Percentiles rank a stretch among this genome's conserved stretches.
Evolutionary conservation across 2,888 invertebrate genomes (phyloP).

Genomic region (Perdita meconis): DNA sequence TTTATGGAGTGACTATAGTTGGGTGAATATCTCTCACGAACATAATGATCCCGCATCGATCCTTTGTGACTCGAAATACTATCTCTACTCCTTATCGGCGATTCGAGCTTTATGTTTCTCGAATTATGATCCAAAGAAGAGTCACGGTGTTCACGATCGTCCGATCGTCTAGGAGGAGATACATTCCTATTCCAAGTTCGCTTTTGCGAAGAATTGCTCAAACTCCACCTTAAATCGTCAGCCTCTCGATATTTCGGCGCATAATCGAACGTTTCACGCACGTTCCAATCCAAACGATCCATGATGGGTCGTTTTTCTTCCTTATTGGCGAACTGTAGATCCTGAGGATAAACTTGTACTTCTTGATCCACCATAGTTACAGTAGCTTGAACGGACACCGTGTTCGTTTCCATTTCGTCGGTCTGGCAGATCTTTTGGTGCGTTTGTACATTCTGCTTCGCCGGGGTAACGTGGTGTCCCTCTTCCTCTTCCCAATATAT

Average conservation of each 20-base stretch:
- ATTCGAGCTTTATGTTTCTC: slow-evolving; percentile 63
- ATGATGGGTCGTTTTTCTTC: slow-evolving; percentile 79
- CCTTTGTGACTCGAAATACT: slow-evolving; percentile 62
- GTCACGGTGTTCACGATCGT: slow-evolving; percentile 68
- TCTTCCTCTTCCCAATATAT: slow-evolving; percentile 79
- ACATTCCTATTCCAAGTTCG: slow-evolving; percentile 67
- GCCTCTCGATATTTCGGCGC: slow-evolving; percentile 72
- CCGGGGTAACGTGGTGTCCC: slow-evolving; percentile 35
- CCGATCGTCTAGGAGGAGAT: slow-evolving; percentile 63
- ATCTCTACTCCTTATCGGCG: slow-evolving; percentile 69
- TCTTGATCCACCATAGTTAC: slow-evolving; percentile 66
- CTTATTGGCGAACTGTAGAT: slow-evolving; percentile 56
- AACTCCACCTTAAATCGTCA: slow-evolving; percentile 79
- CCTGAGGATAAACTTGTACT: slow-evolving; percentile 70
- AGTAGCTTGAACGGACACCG: slow-evolving; percentile 66
- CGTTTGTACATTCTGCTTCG: slow-evolving; percentile 64
- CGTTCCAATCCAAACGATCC: slow-evolving; percentile 81
- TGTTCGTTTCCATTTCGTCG: slow-evolving; percentile 71
- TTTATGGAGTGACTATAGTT: slow-evolving; percentile 66
- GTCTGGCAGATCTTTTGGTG: slow-evolving; percentile 83
- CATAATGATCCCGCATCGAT: slow-evolving; percentile 65
- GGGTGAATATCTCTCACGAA: slow-evolving; percentile 70
- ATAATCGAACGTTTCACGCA: slow-evolving; percentile 78
- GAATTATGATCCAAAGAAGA: slow-evolving; percentile 63
- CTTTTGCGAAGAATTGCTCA: slow-evolving; percentile 77